Percentiles rank a stretch among this genome's conserved stretches.
Evolutionary conservation across 2,888 invertebrate genomes (phyloP).

Genomic region (Drosophila sordidula): DNA sequence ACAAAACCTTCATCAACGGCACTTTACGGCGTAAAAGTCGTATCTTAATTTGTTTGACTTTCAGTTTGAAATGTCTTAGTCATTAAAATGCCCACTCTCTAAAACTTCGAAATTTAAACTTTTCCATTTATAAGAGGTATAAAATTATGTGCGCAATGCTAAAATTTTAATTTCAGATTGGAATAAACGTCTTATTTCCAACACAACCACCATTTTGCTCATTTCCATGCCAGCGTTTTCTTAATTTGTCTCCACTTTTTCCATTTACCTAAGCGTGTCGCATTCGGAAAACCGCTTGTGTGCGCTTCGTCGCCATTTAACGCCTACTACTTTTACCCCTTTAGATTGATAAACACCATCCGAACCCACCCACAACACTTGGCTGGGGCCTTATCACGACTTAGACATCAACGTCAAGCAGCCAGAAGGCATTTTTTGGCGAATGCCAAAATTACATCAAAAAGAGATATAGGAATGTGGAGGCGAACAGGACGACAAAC

Average conservation of each 20-base stretch:
- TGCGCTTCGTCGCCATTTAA: no score
- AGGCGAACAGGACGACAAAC: conserved; percentile 19
- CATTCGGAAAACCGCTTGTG: conserved; percentile 67
- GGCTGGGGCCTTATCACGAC: conserved; percentile 55
- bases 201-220: conserved; percentile 49
- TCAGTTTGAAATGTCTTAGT: conserved; percentile 14
- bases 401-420: conserved; percentile 58
- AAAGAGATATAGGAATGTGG: conserved; percentile 68
- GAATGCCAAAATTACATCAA: conserved; percentile 80
- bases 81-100: conserved; percentile 22
- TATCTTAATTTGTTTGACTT: conserved; percentile 39
- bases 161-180: conserved; percentile 84
- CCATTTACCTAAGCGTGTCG: conserved; percentile 65
- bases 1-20: conserved; percentile 20
- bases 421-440: conserved; percentile 68
- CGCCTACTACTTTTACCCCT: conserved; percentile 52
- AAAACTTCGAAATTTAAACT: conserved; percentile 2
- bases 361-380: conserved; percentile 17
- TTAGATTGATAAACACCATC: conserved; percentile 19
- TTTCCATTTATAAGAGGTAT: conserved; percentile 56
- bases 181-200: conserved; percentile 28
- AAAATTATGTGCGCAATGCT: conserved; percentile 84
- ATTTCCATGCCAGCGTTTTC: conserved; percentile 62
- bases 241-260: conserved; percentile 70
- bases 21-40: conserved; percentile 25